Evolutionary conservation across 2,888 invertebrate genomes (phyloP).

Genomic region (Drosophila niveifrons): DNA sequence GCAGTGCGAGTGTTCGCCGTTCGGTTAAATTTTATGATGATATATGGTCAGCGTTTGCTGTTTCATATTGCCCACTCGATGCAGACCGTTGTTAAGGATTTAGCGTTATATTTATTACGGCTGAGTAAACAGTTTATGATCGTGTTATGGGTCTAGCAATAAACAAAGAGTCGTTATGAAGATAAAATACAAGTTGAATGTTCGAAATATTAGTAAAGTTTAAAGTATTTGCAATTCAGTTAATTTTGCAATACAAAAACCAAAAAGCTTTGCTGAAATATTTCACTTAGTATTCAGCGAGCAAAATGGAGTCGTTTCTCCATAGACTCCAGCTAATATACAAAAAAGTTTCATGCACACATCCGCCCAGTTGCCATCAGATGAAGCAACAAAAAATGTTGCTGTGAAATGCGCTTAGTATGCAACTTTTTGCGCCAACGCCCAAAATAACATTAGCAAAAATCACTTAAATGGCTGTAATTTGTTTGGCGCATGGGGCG

Average conservation of each 20-base stretch:
- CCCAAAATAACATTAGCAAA: conserved; percentile 54
- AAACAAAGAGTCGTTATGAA: background rate
- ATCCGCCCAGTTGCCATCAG: conserved; percentile 12
- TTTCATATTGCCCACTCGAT: conserved; percentile 39
- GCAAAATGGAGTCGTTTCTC: conserved; percentile 6
- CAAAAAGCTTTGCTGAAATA: conserved; percentile 5
- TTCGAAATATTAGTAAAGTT: too few species aligned
- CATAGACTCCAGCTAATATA: conserved; percentile 25
- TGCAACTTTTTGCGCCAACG: conserved; percentile 54
- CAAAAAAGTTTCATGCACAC: conserved; percentile 30
- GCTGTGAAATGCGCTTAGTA: conserved; percentile 43
- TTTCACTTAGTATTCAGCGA: conserved; percentile 24
- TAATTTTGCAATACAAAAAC: background rate
- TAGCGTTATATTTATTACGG: conserved; percentile 64
- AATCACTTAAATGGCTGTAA: conserved; percentile 61
- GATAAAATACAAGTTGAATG: too few species aligned
- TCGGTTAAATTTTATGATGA: conserved; percentile 70
- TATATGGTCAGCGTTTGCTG: conserved; percentile 60
- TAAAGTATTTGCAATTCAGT: too few species aligned
- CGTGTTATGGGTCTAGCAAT: background rate
- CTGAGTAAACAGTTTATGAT: conserved; percentile 27
- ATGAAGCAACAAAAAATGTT: conserved; percentile 16
- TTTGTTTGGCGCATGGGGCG: conserved; percentile 54
- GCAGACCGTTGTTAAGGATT: conserved; percentile 54
- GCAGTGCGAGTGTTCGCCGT: conserved; percentile 29